A percentile compares a stretch with the other conserved stretches of the same genome.
Evolutionary conservation across 2,113 vertebrate genomes (phyloP).

Genomic region (Pseudorhombus dupliciocellatus): DNA sequence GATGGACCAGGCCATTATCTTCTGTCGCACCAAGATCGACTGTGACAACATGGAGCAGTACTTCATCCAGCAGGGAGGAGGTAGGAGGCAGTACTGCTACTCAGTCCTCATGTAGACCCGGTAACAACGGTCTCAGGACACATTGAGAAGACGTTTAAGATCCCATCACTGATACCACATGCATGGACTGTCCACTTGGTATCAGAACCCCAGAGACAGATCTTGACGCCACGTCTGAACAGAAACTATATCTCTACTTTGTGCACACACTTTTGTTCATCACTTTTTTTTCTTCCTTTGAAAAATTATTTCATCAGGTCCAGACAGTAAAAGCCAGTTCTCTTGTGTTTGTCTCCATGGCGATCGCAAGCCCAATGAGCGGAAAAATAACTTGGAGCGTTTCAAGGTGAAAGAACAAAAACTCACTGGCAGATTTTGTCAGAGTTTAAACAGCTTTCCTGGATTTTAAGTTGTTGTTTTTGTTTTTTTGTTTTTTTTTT

Average conservation of each 20-base stretch:
- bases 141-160: no score
- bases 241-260: no score
- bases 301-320: slow-evolving; percentile 78
- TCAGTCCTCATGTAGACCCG: background rate
- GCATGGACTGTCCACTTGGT: no score
- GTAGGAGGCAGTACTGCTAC: slow-evolving; percentile 68
- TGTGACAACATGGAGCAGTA: slow-evolving; percentile 98
- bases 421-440: background rate
- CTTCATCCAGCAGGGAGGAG: slow-evolving; percentile 96
- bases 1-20: slow-evolving; percentile 99
- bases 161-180: no score
- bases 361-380: slow-evolving; percentile 95
- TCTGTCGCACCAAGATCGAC: slow-evolving; percentile 98
- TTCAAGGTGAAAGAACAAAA: slow-evolving; percentile 88
- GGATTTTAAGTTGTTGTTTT: slow-evolving; percentile 2
- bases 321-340: slow-evolving; percentile 92
- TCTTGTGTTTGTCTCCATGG: slow-evolving; percentile 98
- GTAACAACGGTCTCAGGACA: no score
- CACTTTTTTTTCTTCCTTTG: background rate
- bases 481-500: slow-evolving; percentile 20
- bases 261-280: no score
- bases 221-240: no score
- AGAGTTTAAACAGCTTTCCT: background rate
- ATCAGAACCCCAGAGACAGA: no score
- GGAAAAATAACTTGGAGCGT: slow-evolving; percentile 94